Base-by-base conservation (phyloP, 2,797 vertebrate species). In the Sebastolobus alascanus region DNA sequence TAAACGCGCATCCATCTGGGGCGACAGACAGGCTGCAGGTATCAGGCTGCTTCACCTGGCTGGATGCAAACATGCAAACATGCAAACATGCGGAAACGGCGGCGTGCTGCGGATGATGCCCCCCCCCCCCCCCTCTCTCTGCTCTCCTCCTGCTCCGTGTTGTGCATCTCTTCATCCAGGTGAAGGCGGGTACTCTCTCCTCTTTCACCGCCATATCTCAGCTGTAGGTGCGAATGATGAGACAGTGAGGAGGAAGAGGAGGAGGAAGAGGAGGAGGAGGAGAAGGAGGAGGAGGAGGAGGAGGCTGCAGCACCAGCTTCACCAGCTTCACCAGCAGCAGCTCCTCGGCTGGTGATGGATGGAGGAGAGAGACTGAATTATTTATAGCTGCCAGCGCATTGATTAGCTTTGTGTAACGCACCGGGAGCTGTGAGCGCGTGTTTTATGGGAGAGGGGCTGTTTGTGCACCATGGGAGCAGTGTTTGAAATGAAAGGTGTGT, bases 331-430 rank as follows among this genome's bases (percentile, higher is more conserved):
- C 25, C 25, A 25, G 81, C 65, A 38, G 60, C 76, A 77, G 60
- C 79, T 9, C 5, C 75, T 68, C 72, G 6, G 78, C 78, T 66
- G 84, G 22, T 81, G 88, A 54, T 82, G 86, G 79, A 71, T 72
- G 87, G 8, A 74, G 88, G 46, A 76, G 75, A 76, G 63, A 76
- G 63, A 0, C 65, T 87, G 84, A 87, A 91, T 90, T 89, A 91
- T 93, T 90, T 87, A 92, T 89, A 91, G 85, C 73, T 65, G 81
- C 79, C 73, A 59, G 60, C 2, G 70, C 85, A 93, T 90, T 83
- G 90, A 92, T 91, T 84, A 81, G 81, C 80, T 88, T 68, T 70
- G 66, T 86, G 84, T 84, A 72, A 86, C 58, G 76, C 71, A 20
- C 22, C 27, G 16, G 54, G 37, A 38, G 61, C 65, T 56, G 52